These are phyloP conservation scores for Ctenopoma kingsleyae DNA, from an alignment of 2,797 vertebrate genomes.

Conservation along the genomic window DNA sequence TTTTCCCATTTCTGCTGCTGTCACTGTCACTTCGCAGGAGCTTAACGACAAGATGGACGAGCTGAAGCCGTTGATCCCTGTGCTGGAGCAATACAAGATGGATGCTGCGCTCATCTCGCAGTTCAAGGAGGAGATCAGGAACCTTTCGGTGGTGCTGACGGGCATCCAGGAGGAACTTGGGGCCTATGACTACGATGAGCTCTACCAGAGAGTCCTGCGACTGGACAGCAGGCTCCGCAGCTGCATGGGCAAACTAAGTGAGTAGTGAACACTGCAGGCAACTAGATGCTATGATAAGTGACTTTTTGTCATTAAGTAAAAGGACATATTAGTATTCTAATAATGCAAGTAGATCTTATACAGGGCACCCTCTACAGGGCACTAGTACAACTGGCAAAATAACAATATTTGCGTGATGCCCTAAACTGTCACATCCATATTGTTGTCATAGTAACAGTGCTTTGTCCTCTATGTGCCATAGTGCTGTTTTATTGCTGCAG, in stretches of 20 bases:
- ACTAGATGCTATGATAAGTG: neutral
- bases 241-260: constrained; percentile 99
- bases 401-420: constrained; percentile 5
- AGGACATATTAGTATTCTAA: neutral
- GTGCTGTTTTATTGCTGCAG: neutral
- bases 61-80: constrained; percentile 95
- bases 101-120: constrained; percentile 95
- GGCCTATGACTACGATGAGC: constrained; percentile 95
- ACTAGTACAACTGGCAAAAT: neutral
- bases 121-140: constrained; percentile 98
- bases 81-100: constrained; percentile 98
- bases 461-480: neutral
- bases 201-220: constrained; percentile 94
- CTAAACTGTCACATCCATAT: constrained; percentile 1
- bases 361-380: neutral
- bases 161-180: constrained; percentile 97
- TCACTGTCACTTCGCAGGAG: constrained; percentile 84
- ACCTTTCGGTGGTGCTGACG: constrained; percentile 92
- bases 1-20: constrained; percentile 37
- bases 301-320: neutral
- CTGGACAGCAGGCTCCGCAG: constrained; percentile 93
- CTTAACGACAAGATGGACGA: constrained; percentile 98
- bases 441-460: constrained; percentile 8
- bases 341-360: neutral
- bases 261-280: constrained; percentile 70